A percentile compares a stretch with the other conserved stretches of the same genome.
phyloP scores from a whole-genome alignment of 2,113 vertebrate genomes.

The Brachypteracias leptosomus region DNA sequence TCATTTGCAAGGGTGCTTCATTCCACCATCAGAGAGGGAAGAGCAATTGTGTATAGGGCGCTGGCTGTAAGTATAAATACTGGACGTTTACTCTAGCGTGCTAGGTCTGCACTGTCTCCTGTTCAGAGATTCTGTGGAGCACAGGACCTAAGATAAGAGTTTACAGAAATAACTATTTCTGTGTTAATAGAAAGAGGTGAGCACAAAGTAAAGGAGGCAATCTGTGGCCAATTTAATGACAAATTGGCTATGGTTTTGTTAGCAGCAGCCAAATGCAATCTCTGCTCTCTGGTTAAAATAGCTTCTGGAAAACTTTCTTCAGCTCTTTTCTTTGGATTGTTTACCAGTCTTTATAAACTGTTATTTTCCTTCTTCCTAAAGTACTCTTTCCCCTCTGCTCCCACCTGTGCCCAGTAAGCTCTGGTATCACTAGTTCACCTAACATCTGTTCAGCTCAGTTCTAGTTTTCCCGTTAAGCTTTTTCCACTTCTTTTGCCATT shows the following conservation, averaged over 20 bases:
- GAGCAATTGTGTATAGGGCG: neutral
- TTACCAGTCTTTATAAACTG: neutral
- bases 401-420: neutral
- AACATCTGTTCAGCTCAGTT: neutral
- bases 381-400: neutral
- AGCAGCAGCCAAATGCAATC: neutral
- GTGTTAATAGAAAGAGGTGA: neutral
- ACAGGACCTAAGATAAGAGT: neutral
- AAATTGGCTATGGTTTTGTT: neutral
- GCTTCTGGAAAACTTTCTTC: neutral
- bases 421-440: neutral
- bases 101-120: neutral
- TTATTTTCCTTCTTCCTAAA: neutral
- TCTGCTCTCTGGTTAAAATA: neutral
- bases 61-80: neutral
- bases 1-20: neutral
- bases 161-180: neutral
- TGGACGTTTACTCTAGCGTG: neutral
- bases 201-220: neutral
- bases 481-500: neutral
- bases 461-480: accelerated
- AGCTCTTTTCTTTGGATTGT: neutral
- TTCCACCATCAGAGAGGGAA: neutral
- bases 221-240: neutral
- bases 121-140: neutral